Evolutionary conservation across 1,140 invertebrate genomes (phyloP), one percentile per base, ranked within the genome.

Genomic region (Bombyx mandarina): DNA sequence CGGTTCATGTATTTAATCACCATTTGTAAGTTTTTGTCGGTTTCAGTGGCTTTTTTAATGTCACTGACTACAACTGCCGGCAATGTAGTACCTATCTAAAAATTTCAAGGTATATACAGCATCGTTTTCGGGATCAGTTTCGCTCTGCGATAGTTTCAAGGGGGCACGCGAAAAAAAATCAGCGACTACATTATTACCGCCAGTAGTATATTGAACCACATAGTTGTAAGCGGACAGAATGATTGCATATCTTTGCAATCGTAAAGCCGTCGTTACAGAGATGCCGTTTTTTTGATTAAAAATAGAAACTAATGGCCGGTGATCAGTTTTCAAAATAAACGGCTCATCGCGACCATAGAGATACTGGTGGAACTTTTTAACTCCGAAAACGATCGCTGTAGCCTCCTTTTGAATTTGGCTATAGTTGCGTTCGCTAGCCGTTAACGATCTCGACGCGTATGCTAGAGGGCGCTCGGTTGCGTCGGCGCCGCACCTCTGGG

Each of bases 341-440:
- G 68, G 70, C 5, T 57, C 61, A 8, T 62, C 18, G 7, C 67
- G 54, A 2, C 75, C 81, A 62, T 72, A 82, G 8, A 88, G 52
- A 65, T 79, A 88, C 54, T 86, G 73, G 58, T 81, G 78, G 68
- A 88, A 89, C 45, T 71, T 57, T 56, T 84, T 75, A 5, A 77
- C 67, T 6, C 73, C 75, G 61, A 88, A 90, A 4, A 90, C 70
- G 49, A 89, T 85, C 5, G 88, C 83, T 3, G 89, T 65, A 5
- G 85, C 69, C 65, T 90, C 88, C 58, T 82, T 79, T 57, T 90
- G 86, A 3, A 89, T 81, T 63, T 89, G 80, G 9, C 74, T 79
- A 60, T 89, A 89, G 45, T 88, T 87, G 43, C 66, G n/a, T 67
- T 90, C 82, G 44, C 75, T 67, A 7, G 56, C 7, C 6, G 79